Percentiles rank a stretch among this genome's conserved stretches.
Conservation (phyloP, 2,797 vertebrate species). For the Botia kubotai region DNA sequence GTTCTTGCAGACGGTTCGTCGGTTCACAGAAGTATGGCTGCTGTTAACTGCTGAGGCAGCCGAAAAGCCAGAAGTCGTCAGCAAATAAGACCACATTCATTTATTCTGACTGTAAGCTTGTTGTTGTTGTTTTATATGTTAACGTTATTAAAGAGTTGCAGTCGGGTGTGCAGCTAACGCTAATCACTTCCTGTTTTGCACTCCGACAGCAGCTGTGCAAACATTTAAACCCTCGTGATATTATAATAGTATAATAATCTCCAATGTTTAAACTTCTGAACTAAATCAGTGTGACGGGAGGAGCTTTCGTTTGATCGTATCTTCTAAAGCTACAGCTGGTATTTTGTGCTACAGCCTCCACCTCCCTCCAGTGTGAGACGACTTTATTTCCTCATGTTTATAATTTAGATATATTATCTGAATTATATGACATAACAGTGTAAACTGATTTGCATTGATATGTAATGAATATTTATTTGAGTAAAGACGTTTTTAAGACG, state of each 20-base stretch:
- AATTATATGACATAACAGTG: not conserved
- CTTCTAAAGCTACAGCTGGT: not conserved
- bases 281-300: not conserved
- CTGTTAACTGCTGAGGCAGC: constrained; percentile 28
- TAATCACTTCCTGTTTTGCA: constrained; percentile 81
- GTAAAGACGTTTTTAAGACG: not conserved
- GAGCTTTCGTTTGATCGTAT: constrained; percentile 4
- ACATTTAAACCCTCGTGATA: not conserved
- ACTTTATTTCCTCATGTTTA: not conserved
- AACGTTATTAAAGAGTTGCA: not conserved
- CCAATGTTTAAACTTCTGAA: too few relatives aligned
- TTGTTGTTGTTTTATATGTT: not conserved
- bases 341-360: constrained; percentile 9
- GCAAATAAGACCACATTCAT: not conserved
- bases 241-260: too few relatives aligned
- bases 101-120: constrained; percentile 48
- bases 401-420: not conserved
- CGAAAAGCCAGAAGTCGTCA: constrained; percentile 18
- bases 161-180: constrained; percentile 59
- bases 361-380: constrained; percentile 23
- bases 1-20: constrained; percentile 67
- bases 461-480: not conserved
- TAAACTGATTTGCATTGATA: not conserved
- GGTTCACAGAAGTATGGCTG: constrained; percentile 59
- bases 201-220: not conserved